Percentiles rank a stretch among this genome's conserved stretches.
Evolutionary conservation across 2,888 invertebrate genomes (phyloP).

Genomic region (Amphiduros pacificus): DNA sequence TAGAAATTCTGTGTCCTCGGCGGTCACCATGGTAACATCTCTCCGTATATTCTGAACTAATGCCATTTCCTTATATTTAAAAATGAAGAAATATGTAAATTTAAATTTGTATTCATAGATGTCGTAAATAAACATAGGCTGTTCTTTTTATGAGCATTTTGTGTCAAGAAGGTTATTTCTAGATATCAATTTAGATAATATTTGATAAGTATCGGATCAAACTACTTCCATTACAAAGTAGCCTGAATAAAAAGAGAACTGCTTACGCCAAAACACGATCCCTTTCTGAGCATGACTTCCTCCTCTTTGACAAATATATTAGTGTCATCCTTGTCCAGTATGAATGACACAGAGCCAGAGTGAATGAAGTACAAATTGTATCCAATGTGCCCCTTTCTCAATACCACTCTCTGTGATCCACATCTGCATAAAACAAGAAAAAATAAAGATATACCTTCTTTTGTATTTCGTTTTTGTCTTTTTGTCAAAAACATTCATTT

Average conservation of each 20-base stretch:
- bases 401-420: constrained; percentile 27
- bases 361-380: constrained; percentile 34
- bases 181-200: too few species aligned
- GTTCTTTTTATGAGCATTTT: too few species aligned
- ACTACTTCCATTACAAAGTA: too few species aligned
- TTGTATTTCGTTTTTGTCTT: too few species aligned
- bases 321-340: constrained; percentile 26
- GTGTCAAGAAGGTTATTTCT: too few species aligned
- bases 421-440: constrained; percentile 24
- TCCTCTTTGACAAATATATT: constrained; percentile 25
- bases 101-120: too few species aligned
- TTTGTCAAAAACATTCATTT: too few species aligned
- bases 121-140: too few species aligned
- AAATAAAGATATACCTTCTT: too few species aligned
- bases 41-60: constrained; percentile 30
- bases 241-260: background rate
- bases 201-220: too few species aligned
- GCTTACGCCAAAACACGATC: constrained; percentile 34
- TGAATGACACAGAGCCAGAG: constrained; percentile 30
- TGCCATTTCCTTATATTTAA: constrained; percentile 38
- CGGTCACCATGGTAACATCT: constrained; percentile 32
- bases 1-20: constrained; percentile 31
- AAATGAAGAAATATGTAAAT: too few species aligned
- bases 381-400: constrained; percentile 35
- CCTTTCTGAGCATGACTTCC: constrained; percentile 24